Evolutionary conservation across 2,797 vertebrate genomes (phyloP).

Genomic region (Scolopax bukidnonensis): DNA sequence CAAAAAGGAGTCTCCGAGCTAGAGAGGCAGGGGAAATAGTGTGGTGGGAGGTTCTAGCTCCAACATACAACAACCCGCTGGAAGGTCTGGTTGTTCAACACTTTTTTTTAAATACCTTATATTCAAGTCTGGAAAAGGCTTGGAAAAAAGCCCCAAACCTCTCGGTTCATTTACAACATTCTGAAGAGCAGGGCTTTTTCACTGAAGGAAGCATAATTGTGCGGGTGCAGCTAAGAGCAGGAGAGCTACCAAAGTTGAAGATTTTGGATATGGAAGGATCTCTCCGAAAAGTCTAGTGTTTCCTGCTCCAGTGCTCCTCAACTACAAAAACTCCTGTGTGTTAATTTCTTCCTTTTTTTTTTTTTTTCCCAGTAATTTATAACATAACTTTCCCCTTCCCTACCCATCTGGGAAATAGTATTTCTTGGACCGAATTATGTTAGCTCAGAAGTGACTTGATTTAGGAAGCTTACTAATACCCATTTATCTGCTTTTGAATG

Average conservation of each 20-base stretch:
- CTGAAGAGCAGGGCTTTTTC: background rate
- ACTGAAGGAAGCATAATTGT: background rate
- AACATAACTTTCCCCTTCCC: background rate
- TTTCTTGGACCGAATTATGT: background rate
- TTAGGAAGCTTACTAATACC: background rate
- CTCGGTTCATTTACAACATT: background rate
- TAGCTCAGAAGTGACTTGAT: background rate
- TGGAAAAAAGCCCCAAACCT: background rate
- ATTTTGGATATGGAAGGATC: background rate
- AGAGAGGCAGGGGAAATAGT: background rate
- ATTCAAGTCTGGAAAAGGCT: background rate
- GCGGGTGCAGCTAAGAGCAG: background rate
- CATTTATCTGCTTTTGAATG: background rate
- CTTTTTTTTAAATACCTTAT: background rate
- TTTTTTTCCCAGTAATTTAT: background rate
- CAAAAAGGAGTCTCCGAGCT: background rate
- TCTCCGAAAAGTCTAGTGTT: background rate
- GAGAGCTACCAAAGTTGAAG: background rate
- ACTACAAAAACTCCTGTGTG: background rate
- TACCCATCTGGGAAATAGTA: background rate
- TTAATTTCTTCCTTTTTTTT: too few species aligned
- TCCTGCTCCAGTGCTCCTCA: background rate
- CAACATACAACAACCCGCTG: fast-evolving
- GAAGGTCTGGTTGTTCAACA: background rate
- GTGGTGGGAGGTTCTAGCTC: background rate